phyloP scores from a whole-genome alignment of 2,113 vertebrate genomes.

The Scartelaos histophorus region DNA sequence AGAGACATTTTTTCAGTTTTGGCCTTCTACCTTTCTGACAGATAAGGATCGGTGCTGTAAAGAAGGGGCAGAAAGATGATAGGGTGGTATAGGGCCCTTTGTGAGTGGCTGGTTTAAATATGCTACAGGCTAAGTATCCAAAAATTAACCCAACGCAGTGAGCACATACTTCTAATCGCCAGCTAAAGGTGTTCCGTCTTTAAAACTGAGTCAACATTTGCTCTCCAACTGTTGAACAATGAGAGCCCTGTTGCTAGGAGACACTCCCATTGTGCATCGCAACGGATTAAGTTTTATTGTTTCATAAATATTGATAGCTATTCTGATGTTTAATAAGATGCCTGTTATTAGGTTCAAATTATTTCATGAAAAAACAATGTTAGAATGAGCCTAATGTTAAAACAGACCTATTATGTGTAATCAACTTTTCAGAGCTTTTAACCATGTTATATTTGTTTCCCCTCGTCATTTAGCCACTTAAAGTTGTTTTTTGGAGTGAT shows the following conservation, averaged over 20 bases:
- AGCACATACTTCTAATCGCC: background rate
- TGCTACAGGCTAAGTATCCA: background rate
- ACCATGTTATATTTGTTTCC: no score
- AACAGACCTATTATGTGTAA: no score
- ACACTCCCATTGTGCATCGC: slow-evolving; percentile 1
- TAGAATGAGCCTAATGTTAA: no score
- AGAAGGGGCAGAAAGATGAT: slow-evolving; percentile 18
- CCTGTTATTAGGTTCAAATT: background rate
- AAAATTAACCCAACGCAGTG: background rate
- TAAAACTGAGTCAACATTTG: background rate
- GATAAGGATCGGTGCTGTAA: slow-evolving; percentile 38
- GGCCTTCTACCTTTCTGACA: slow-evolving; percentile 16
- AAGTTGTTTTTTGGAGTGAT: no score
- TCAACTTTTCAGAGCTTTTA: no score
- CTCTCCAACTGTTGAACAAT: background rate
- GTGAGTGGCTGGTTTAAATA: background rate
- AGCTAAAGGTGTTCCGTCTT: background rate
- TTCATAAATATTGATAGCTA: background rate
- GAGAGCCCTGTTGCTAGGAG: background rate
- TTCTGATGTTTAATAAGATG: background rate
- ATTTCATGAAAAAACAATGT: background rate
- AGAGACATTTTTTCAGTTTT: slow-evolving; percentile 27
- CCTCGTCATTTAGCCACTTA: no score
- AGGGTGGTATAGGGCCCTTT: background rate
- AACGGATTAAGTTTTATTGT: background rate